Evolutionary conservation across 1,140 invertebrate genomes (phyloP).

Genomic region (Drosophila funebris): DNA sequence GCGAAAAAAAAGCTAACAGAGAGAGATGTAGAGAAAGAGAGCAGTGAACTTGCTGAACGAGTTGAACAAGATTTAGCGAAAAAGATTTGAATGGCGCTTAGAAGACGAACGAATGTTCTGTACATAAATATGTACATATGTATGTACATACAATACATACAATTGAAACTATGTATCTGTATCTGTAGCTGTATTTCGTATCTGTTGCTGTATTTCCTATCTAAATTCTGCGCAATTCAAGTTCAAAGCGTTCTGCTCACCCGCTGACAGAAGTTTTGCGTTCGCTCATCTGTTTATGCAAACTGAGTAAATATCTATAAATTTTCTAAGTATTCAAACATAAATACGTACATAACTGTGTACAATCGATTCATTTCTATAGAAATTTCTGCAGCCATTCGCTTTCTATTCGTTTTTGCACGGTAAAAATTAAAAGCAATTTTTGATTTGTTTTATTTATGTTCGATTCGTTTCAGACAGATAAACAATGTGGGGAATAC

Average conservation of each 20-base stretch:
- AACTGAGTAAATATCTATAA: constrained; percentile 12
- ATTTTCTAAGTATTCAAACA: not conserved
- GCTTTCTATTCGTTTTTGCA: constrained; percentile 1
- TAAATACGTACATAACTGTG: not conserved
- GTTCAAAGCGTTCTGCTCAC: constrained; percentile 23
- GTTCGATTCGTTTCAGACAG: not conserved
- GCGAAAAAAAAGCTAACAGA: not conserved
- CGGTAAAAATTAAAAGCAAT: constrained; percentile 4
- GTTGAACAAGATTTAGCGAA: constrained; percentile 32
- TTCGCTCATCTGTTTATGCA: constrained; percentile 16
- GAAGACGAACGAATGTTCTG: not conserved
- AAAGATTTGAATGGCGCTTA: constrained; percentile 36
- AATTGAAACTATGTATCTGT: not conserved
- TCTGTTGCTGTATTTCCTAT: not conserved
- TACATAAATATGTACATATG: not conserved
- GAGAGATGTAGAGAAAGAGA: not conserved
- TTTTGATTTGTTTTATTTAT: constrained; percentile 5
- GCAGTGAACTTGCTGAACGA: constrained; percentile 39
- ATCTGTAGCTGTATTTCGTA: not conserved
- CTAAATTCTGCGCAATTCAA: constrained; percentile 33
- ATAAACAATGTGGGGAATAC: constrained; percentile 23
- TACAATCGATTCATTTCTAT: constrained; percentile 11
- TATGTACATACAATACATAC: not conserved
- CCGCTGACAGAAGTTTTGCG: constrained; percentile 20
- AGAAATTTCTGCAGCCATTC: constrained; percentile 4